Evolutionary conservation across 1,140 invertebrate genomes (phyloP).

Genomic region (Euura lappo): DNA sequence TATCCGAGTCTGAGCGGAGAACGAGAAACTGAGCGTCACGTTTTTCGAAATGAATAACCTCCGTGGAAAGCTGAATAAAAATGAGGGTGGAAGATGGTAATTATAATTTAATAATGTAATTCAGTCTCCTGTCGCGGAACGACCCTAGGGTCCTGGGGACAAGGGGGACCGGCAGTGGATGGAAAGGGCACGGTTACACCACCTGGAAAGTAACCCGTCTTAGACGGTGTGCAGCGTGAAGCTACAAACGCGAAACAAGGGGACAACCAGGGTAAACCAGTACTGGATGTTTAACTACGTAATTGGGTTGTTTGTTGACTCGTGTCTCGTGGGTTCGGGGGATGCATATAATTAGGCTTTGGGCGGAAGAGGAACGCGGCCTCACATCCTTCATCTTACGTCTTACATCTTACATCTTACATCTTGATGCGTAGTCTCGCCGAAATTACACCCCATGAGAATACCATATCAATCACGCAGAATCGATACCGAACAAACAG

Average conservation of each 20-base stretch:
- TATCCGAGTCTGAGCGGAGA: no score
- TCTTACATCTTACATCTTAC: not conserved
- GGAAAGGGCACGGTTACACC: not conserved
- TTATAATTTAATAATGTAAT: no score
- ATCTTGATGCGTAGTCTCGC: not conserved
- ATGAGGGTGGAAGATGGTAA: no score
- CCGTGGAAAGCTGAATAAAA: no score
- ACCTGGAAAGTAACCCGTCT: not conserved
- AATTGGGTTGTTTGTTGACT: conserved; percentile 44
- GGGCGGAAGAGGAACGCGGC: not conserved
- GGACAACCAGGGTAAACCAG: not conserved
- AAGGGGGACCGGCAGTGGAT: not conserved
- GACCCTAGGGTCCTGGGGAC: no score
- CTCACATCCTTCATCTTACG: not conserved
- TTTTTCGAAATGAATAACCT: no score
- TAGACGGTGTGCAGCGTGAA: not conserved
- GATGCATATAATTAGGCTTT: conserved; percentile 29
- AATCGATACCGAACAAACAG: no score
- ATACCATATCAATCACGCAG: no score
- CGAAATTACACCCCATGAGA: not conserved
- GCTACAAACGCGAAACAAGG: conserved; percentile 10
- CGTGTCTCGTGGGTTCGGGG: conserved; percentile 16
- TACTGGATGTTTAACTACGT: conserved; percentile 37
- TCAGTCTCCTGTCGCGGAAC: no score
- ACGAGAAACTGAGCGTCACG: no score